These are phyloP conservation scores for Megamerina dolium DNA, from an alignment of 2,888 invertebrate genomes.

Conservation along the genomic window DNA sequence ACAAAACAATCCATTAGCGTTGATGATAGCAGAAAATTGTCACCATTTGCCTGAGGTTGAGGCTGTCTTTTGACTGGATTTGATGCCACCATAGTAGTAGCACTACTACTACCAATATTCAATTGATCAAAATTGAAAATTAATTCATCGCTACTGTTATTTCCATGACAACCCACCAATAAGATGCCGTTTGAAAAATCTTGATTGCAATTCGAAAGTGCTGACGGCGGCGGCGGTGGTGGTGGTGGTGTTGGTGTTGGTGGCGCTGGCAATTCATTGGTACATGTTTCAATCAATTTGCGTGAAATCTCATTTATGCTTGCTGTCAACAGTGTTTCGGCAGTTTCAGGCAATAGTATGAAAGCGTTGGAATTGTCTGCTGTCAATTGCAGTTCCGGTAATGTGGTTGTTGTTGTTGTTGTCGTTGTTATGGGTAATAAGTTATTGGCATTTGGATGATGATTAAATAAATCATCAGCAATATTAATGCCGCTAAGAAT, in stretches of 20 bases:
- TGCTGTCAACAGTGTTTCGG: slow-evolving; percentile 43
- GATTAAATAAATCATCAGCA: slow-evolving; percentile 42
- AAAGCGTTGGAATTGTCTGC: slow-evolving; percentile 12
- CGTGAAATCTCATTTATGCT: slow-evolving; percentile 49
- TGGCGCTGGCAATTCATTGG: slow-evolving; percentile 27
- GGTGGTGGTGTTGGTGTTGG: slow-evolving; percentile 20
- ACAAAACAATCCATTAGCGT: no score
- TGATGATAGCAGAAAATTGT: not conserved
- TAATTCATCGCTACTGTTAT: slow-evolving; percentile 36
- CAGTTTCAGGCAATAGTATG: slow-evolving; percentile 26
- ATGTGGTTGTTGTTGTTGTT: slow-evolving; percentile 1
- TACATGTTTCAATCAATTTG: slow-evolving; percentile 49
- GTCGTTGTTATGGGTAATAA: slow-evolving; percentile 7
- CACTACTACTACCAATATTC: slow-evolving; percentile 32
- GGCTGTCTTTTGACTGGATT: no score
- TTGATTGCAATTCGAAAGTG: slow-evolving; percentile 13
- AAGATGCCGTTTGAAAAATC: slow-evolving; percentile 30
- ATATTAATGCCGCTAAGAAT: slow-evolving; percentile 47
- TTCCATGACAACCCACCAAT: slow-evolving; percentile 30
- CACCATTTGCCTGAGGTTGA: no score
- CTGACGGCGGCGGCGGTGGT: slow-evolving; percentile 12
- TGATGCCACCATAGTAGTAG: no score
- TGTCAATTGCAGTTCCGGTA: no score
- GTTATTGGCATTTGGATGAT: slow-evolving; percentile 7
- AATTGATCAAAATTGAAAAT: slow-evolving; percentile 47